Percentiles rank a stretch among this genome's conserved stretches.
phyloP scores from a whole-genome alignment of 2,888 invertebrate species.

The Tetragonisca angustula region DNA sequence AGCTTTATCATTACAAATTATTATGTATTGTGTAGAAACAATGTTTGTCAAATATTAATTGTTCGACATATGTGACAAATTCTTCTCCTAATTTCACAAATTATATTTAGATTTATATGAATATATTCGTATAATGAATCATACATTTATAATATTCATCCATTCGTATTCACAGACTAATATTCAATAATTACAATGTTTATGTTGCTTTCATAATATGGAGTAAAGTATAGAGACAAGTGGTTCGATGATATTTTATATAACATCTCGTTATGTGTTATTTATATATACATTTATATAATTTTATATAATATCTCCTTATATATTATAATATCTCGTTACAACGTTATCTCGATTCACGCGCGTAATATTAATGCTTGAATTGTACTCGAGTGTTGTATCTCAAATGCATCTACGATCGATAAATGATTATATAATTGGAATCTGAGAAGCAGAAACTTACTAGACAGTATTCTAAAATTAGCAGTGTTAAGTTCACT shows the following conservation, averaged over 20 bases:
- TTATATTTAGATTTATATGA: too few relatives aligned
- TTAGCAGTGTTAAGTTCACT: neutral
- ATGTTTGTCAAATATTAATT: neutral
- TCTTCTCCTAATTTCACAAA: too few relatives aligned
- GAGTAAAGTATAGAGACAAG: too few relatives aligned
- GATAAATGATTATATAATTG: conserved; percentile 22
- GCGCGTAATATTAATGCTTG: conserved; percentile 10
- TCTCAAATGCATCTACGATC: neutral
- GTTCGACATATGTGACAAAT: neutral
- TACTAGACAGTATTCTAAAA: neutral
- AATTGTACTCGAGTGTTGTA: neutral
- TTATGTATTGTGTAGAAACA: neutral
- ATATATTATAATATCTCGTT: neutral
- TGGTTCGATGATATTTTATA: too few relatives aligned
- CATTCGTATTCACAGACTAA: too few relatives aligned
- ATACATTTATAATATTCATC: too few relatives aligned
- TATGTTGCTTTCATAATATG: neutral
- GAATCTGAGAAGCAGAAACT: conserved; percentile 26
- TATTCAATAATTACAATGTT: neutral
- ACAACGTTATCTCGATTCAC: neutral
- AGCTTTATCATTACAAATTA: neutral
- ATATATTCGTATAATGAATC: too few relatives aligned
- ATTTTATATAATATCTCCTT: too few relatives aligned
- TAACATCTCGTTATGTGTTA: too few relatives aligned
- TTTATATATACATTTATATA: too few relatives aligned